Evolutionary conservation across 2,113 vertebrate genomes (phyloP), one percentile per base, ranked within the genome.

Genomic region (Gadus chalcogrammus): DNA sequence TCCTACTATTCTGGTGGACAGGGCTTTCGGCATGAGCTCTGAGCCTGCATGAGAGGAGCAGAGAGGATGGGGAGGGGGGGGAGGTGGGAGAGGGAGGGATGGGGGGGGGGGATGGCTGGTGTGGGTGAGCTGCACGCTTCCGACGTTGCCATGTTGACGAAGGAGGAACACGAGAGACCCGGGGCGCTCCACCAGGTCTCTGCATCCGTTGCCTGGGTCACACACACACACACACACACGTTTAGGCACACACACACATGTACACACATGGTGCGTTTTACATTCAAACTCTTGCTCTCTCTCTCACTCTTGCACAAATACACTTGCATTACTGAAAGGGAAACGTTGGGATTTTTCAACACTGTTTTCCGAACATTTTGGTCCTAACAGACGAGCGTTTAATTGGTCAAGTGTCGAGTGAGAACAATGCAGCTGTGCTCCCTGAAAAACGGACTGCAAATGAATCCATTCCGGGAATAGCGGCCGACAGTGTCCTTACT

Each of bases 11-110:
- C 97, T 95, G 91, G 97, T 99, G 88, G 97, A 99, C 81, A 99
- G 95, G 80, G 97, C 97, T 95, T 97, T 98, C 79, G 97, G 97
- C 97, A 99, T 99, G 89, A 99, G 97, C 91, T 99, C 97, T 93
- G 97, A 99, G 93, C 97, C 97, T 99, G 90, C 91, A 77, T 81
- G 80, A 95, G 92, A 95, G 91, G 90, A 94, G 91, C 87, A 94
- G 90, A 92, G 87, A 75, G 35, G 38, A 42, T 6, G 38, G 59
- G 27, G 15, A 3, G 86, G 86, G 91, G 90, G 82, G 90, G 88
- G 85, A 64, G 60, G 53, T 68, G 77, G 82, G 75, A 91, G 88
- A 93, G 91, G 93, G 86, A 85, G 92, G 90, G 80, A 92, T 90
- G 92, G 90, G 88, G 85, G 73, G 28, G 35, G 59, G 62, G 68